Base-by-base conservation (phyloP, 2,113 vertebrate species). In the Naja naja region DNA sequence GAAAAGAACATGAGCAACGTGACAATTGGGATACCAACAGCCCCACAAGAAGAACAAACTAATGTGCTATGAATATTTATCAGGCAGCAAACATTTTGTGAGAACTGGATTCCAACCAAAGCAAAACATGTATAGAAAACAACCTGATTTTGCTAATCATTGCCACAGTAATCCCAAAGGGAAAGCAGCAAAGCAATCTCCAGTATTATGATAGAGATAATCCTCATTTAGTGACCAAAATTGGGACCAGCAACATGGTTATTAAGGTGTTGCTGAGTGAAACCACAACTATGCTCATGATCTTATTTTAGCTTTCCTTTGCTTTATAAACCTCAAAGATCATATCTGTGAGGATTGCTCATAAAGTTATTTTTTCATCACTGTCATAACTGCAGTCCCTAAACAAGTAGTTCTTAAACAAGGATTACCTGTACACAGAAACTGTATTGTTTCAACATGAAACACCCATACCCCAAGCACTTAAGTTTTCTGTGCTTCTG, bases 41-140 rank as follows among this genome's bases (percentile, higher is more conserved):
- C 87, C 69, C 91, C 86, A 74, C 58, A 43, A 88, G 88, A 60
- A 88, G 91, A 88, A 45, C 47, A 43, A 54, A 88, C 58, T 74
- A 92, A 92, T 88, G 86, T 92, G 87, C 87, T 39, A 74, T 92
- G 91, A 92, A 92, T 92, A 92, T 92, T 92, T 87, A 92, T 88
- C 86, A 54, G 58, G 58, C 27, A 88, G 39, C 86, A 30, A 53
- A 43, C 47, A 54, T 74, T n/a, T 49, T 74, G 60, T 53, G 47
- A 74, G 34, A 45, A 88, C 7, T 74, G 49, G 87, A 88, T 64
- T 49, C 27, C 27, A 88, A 52, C 18, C 23, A 96, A 94, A 96
- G 95, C 96, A 92, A 94, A 96, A 93, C 92, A 94, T 94, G 81
- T 94, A 95, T 94, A 94, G 90, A 56, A 91, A 94, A 45, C 18